Percentiles rank a stretch among this genome's conserved stretches.
Evolutionary conservation across 2,888 invertebrate genomes (phyloP).

Genomic region (Zeuzera pyrina): DNA sequence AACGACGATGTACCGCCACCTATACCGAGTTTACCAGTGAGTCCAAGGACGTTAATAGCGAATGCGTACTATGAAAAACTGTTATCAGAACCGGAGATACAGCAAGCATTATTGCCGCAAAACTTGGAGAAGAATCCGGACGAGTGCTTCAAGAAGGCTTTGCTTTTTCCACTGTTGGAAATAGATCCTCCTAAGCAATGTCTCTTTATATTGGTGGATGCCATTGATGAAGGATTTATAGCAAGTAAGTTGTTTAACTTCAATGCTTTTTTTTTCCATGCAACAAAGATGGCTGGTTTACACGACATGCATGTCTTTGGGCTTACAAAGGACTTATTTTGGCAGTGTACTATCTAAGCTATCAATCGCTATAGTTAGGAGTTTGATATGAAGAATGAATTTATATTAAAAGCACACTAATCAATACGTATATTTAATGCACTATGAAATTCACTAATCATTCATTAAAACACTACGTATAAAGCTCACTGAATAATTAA

Average conservation of each 20-base stretch:
- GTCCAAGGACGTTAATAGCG: constrained; percentile 66
- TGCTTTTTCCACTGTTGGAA: constrained; percentile 89
- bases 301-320: no score
- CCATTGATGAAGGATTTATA: constrained; percentile 82
- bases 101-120: constrained; percentile 84
- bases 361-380: no score
- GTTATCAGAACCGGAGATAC: constrained; percentile 83
- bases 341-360: no score
- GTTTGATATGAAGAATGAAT: no score
- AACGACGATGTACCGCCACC: constrained; percentile 55
- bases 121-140: constrained; percentile 91
- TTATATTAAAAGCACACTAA: no score
- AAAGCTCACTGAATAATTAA: no score
- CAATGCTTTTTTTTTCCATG: constrained; percentile 18
- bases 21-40: constrained; percentile 64
- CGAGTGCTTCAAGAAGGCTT: constrained; percentile 90
- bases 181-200: constrained; percentile 90
- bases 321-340: no score
- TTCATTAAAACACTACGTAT: no score
- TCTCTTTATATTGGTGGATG: constrained; percentile 90
- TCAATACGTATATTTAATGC: no score
- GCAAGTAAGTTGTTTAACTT: constrained; percentile 27
- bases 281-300: no score
- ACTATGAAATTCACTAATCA: no score
- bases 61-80: constrained; percentile 87